Conservation (phyloP, 2,113 vertebrate genomes). For the Tringa solitaria region DNA sequence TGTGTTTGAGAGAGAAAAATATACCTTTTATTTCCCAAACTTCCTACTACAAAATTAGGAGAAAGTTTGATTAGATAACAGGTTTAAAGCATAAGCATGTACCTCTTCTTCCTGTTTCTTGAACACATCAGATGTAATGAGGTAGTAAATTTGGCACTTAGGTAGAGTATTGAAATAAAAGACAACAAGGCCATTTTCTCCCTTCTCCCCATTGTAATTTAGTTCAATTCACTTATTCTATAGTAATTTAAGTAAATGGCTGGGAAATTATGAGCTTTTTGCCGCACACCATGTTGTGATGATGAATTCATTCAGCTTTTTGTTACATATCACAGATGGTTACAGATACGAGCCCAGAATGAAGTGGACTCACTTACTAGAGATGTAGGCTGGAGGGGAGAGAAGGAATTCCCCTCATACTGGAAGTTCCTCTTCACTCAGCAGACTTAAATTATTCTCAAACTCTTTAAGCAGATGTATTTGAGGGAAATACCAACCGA, state of each 20-base stretch:
- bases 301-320: background rate
- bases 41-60: background rate
- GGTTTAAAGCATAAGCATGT: background rate
- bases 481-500: background rate
- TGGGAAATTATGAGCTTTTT: background rate
- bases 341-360: background rate
- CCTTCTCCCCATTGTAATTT: background rate
- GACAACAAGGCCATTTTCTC: background rate
- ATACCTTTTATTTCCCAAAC: background rate
- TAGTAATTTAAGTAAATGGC: background rate
- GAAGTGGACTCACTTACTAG: background rate
- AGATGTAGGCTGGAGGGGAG: background rate
- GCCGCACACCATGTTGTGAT: background rate
- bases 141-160: background rate
- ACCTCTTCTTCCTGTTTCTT: background rate
- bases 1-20: background rate
- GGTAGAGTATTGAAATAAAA: background rate
- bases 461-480: background rate
- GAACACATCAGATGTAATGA: background rate
- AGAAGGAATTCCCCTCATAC: background rate
- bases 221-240: conserved; percentile 4
- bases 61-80: background rate
- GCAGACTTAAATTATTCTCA: background rate
- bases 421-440: background rate
- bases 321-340: conserved; percentile 1